Evolutionary conservation across 2,797 vertebrate species (phyloP), one percentile per base, ranked within the genome.

Genomic region (Oryzias sinensis): DNA sequence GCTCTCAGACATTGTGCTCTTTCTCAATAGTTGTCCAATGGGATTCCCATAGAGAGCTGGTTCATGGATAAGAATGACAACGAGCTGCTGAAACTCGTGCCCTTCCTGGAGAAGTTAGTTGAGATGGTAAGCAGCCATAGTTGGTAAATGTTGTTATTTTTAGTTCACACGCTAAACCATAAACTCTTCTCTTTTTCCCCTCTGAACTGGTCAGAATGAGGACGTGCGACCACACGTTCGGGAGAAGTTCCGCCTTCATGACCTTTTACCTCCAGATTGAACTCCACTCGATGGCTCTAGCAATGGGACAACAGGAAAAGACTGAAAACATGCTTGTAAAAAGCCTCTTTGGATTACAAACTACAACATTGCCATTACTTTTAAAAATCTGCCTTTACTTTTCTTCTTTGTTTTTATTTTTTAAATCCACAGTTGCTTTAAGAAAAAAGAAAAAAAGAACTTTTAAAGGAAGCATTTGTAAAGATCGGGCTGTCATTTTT

Each of bases 41-140:
- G 97, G 75, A 98, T 99, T 88, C 97, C 97, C 76, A 99, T 98
- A 89, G 97, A 99, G 90, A 99, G 97, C 87, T 99, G 97, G 97
- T 99, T 98, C 90, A 96, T 99, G 95, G 97, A 99, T 90, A 97
- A 94, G 91, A 98, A 97, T 82, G 97, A 99, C 93, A 97, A 93
- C 59, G 97, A 99, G 87, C 94, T 99, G 62, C 92, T 98, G 87
- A 99, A 98, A 90, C 88, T 99, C 91, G 96, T 99, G 82, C 97
- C 97, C 54, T 98, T 99, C 90, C 90, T 99, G 92, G 96, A 98
- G 93, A 97, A 95, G 90, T 91, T 99, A 72, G 97, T 99, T 80
- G 95, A 99, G 91, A 93, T 98, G 96, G 97, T 98, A 84, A 74
- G 80, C 42, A 43, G 42, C 42, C 42, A 43, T 43, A 4, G 42